A percentile compares a stretch with the other conserved stretches of the same genome.
Conservation (phyloP, 2,797 vertebrate genomes). For the Anolis apletophallus region DNA sequence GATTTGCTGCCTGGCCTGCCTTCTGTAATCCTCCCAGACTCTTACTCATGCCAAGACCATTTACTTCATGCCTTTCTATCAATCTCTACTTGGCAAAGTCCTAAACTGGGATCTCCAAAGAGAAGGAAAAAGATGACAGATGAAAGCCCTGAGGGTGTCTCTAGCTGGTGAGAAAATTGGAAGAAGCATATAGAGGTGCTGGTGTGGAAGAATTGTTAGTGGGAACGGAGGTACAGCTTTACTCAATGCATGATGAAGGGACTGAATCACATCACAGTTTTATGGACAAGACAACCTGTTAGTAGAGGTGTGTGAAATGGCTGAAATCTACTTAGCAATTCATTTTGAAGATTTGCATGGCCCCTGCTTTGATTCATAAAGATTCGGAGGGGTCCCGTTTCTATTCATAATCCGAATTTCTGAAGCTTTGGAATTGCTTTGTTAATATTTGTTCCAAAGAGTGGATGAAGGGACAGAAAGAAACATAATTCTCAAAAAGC, state of each 20-base stretch:
- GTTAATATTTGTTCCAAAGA: too few species aligned
- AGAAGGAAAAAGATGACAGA: constrained; percentile 4
- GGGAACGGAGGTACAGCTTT: too few species aligned
- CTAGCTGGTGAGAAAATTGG: neutral
- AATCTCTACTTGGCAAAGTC: neutral
- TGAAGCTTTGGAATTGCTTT: too few species aligned
- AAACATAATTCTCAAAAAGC: too few species aligned
- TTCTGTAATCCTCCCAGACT: constrained; percentile 11
- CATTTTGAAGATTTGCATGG: too few species aligned
- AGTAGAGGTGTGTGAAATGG: too few species aligned
- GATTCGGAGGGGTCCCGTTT: too few species aligned
- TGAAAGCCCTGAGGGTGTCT: neutral
- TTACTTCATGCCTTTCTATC: constrained; percentile 4
- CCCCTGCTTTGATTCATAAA: too few species aligned
- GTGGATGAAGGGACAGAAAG: too few species aligned
- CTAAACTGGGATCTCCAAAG: constrained; percentile 27
- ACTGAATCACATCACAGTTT: constrained; percentile 29
- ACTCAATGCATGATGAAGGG: neutral
- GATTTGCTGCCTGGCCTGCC: constrained; percentile 4
- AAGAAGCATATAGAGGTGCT: neutral
- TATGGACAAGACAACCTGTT: neutral
- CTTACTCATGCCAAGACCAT: neutral
- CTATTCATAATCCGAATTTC: too few species aligned
- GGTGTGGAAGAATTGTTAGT: neutral
- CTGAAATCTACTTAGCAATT: too few species aligned